phyloP scores from a whole-genome alignment of 1,140 invertebrate species.

The Ganaspis sp. region DNA sequence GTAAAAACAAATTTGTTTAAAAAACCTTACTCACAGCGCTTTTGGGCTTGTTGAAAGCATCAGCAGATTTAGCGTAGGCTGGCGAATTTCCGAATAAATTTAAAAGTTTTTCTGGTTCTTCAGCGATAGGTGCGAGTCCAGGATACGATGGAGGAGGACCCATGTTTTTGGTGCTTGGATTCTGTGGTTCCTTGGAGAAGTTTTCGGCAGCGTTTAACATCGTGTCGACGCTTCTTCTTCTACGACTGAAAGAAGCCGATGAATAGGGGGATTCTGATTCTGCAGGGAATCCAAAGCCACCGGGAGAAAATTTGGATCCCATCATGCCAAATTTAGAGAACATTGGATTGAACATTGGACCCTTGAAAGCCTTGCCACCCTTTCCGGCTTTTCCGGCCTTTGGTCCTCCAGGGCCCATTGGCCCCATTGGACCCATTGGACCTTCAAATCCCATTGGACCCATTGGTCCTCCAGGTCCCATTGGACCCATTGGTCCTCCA shows the following conservation, averaged over 20 bases:
- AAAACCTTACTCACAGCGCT: not conserved
- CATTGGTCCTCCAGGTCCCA: not conserved
- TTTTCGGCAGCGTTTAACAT: not conserved
- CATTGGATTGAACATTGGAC: not conserved
- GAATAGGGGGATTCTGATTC: constrained; percentile 34
- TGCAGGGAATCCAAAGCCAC: constrained; percentile 9
- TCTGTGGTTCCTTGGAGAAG: not conserved
- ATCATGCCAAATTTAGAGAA: constrained; percentile 35
- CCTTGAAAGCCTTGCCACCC: not conserved
- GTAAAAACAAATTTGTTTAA: not conserved
- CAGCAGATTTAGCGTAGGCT: not conserved
- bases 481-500: constrained; percentile 16
- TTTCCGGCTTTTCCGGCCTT: too few relatives aligned
- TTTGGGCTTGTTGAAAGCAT: not conserved
- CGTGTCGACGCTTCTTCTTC: constrained; percentile 41
- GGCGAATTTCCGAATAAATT: constrained; percentile 28
- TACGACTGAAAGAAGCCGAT: constrained; percentile 31
- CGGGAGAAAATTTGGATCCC: constrained; percentile 52
- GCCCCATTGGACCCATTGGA: constrained; percentile 16
- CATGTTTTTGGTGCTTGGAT: constrained; percentile 35
- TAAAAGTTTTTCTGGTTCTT: constrained; percentile 52
- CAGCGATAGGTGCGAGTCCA: constrained; percentile 58
- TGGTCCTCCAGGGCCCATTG: constrained; percentile 11
- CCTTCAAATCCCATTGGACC: not conserved
- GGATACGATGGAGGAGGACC: constrained; percentile 60